Conservation (phyloP, 1,140 invertebrate genomes). For the Limonius californicus region DNA sequence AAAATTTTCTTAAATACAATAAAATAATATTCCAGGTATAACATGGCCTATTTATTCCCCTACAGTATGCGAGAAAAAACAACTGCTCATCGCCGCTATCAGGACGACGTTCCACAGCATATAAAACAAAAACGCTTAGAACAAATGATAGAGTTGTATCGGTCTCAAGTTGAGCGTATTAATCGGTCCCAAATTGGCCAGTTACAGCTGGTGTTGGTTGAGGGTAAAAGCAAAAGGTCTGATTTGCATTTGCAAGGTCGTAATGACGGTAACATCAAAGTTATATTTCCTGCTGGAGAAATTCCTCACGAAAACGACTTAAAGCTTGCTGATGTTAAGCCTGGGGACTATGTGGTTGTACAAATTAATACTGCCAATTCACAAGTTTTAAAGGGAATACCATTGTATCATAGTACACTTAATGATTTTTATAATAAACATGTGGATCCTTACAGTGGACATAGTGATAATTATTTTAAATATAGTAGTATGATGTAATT, state of each 20-base stretch:
- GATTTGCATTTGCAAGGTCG: constrained; percentile 63
- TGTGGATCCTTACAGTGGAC: neutral
- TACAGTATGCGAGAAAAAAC: constrained; percentile 98
- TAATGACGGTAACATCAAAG: constrained; percentile 83
- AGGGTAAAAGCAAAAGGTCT: constrained; percentile 70
- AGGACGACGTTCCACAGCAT: constrained; percentile 75
- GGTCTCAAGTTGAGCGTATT: constrained; percentile 58
- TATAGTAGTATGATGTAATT: neutral
- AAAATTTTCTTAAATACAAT: constrained; percentile 2
- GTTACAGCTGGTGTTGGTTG: constrained; percentile 76
- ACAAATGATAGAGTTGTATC: constrained; percentile 63
- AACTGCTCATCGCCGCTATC: constrained; percentile 74
- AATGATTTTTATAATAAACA: constrained; percentile 34
- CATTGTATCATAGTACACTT: constrained; percentile 66
- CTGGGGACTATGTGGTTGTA: constrained; percentile 81
- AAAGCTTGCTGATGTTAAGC: constrained; percentile 41
- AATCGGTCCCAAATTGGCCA: constrained; percentile 67
- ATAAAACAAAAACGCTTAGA: constrained; percentile 69
- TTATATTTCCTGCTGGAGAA: constrained; percentile 58
- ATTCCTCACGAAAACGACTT: constrained; percentile 32
- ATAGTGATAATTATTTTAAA: constrained; percentile 1
- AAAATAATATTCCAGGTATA: constrained; percentile 52
- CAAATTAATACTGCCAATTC: constrained; percentile 65
- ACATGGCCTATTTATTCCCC: constrained; percentile 79
- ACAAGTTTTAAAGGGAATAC: constrained; percentile 66